These are phyloP conservation scores for Yponomeuta sedellus DNA, from an alignment of 2,888 invertebrate species.

Conservation along the genomic window DNA sequence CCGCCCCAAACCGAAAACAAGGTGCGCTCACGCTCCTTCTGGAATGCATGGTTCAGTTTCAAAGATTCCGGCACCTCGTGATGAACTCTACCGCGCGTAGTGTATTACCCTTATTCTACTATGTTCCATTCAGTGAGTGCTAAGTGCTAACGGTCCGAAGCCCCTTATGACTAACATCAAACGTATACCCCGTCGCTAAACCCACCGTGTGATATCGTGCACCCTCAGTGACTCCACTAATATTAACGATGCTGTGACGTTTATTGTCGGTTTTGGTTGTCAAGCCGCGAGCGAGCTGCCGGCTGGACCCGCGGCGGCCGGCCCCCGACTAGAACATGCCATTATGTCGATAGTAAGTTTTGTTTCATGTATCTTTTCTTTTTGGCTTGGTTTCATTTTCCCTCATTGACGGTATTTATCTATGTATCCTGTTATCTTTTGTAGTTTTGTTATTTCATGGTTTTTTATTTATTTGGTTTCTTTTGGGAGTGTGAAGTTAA, in stretches of 20 bases:
- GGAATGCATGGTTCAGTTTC: slow-evolving; percentile 72
- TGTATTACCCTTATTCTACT: neutral
- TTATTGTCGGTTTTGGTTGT: slow-evolving; percentile 36
- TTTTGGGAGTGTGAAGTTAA: slow-evolving; percentile 10
- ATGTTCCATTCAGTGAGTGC: slow-evolving; percentile 1
- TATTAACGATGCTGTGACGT: slow-evolving; percentile 22
- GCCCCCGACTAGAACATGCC: slow-evolving; percentile 48
- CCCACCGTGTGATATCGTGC: slow-evolving; percentile 53
- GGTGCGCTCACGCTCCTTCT: slow-evolving; percentile 84
- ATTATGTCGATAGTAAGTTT: slow-evolving; percentile 74
- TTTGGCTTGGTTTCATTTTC: slow-evolving; percentile 29
- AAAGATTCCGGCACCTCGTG: slow-evolving; percentile 28
- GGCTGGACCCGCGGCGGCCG: slow-evolving; percentile 30
- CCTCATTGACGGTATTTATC: slow-evolving; percentile 7
- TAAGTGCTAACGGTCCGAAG: slow-evolving; percentile 10
- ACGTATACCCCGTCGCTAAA: slow-evolving; percentile 13
- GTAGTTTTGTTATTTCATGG: slow-evolving; percentile 19
- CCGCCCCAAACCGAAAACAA: slow-evolving; percentile 73
- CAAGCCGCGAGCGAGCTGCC: slow-evolving; percentile 25
- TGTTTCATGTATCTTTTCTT: slow-evolving; percentile 37
- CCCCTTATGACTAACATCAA: slow-evolving; percentile 11
- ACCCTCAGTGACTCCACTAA: slow-evolving; percentile 40
- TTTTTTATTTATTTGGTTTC: slow-evolving; percentile 12
- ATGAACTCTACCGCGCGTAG: neutral
- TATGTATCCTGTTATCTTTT: slow-evolving; percentile 20